Evolutionary conservation across 2,888 invertebrate genomes (phyloP).

Genomic region (Tiliacea citrago): DNA sequence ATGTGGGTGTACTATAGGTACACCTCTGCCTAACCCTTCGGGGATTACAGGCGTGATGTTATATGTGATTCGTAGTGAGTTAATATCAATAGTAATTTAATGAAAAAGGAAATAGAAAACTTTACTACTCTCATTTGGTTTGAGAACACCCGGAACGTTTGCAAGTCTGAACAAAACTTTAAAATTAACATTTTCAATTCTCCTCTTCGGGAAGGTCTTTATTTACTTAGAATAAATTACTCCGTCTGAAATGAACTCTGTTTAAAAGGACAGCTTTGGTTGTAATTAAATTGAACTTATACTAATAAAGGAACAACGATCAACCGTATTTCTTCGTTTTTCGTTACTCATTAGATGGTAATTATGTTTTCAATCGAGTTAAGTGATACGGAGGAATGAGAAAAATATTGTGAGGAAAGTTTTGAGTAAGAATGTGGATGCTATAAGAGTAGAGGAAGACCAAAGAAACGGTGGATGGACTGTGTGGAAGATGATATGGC

Average conservation of each 20-base stretch:
- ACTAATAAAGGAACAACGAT: neutral
- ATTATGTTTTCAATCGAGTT: neutral
- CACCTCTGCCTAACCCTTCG: no score
- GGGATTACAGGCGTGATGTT: no score
- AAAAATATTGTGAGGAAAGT: no score
- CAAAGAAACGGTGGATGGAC: no score
- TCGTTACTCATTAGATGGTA: constrained; percentile 1
- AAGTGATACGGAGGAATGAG: no score
- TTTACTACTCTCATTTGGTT: neutral
- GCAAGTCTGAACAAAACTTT: constrained; percentile 34
- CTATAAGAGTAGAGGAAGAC: no score
- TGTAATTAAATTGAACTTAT: constrained; percentile 40
- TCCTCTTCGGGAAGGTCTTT: constrained; percentile 4
- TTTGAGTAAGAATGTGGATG: no score
- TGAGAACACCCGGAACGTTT: neutral
- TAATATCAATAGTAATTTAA: no score
- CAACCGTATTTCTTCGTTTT: constrained; percentile 6
- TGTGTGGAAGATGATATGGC: no score
- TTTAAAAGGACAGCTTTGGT: constrained; percentile 25
- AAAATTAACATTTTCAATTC: constrained; percentile 16
- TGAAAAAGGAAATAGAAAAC: neutral
- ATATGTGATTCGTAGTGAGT: no score
- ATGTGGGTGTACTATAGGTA: no score
- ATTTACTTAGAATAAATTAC: constrained; percentile 57
- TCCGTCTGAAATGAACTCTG: constrained; percentile 35